Base-by-base conservation (phyloP, 2,113 vertebrate species). In the Symphodus melops region DNA sequence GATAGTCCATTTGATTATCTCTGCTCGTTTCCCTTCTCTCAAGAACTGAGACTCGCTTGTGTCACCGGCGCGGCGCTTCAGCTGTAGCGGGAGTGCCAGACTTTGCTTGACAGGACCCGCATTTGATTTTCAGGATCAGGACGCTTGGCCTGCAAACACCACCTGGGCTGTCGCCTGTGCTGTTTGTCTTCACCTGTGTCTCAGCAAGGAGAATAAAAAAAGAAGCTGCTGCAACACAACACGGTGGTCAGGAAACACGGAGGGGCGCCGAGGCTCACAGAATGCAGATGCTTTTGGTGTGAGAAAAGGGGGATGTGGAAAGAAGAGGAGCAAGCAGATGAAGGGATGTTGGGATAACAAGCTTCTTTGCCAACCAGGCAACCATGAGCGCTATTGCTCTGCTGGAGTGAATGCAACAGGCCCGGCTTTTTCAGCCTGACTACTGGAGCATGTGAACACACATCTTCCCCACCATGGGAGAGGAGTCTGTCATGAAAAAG, bases 331-430 rank as follows among this genome's bases (percentile, higher is more conserved):
- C 42, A 54, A 41, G 56, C 72, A 77, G 41, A 84, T 81, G 83
- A 89, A 75, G 86, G 78, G 69, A 78, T 59, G 76, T 68, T 55
- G 63, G 64, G 60, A 88, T 91, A 92, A 90, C 89, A 89, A 91
- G 87, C 86, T 79, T 48, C 81, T 91, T 88, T 90, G 89, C 88
- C 90, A 91, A 69, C 83, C 84, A 85, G 87, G 83, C 85, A 90
- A 81, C 84, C 86, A 72, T 80, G 90, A 91, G 85, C 75, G 68
- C 77, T 48, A 67, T 67, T 78, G 76, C 88, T 59, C 83, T 61
- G 86, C 75, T 83, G 86, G 82, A 83, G 65, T 87, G 91, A 92
- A 94, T 88, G 91, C 91, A 90, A 91, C 87, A 91, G 84, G 89
- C 88, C 68, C n/a, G 42, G 64, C 42, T 90, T 92, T 90, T 93